Percentiles rank a stretch among this genome's conserved stretches.
Evolutionary conservation across 2,888 invertebrate species (phyloP).

Genomic region (Callyntrura sp.): DNA sequence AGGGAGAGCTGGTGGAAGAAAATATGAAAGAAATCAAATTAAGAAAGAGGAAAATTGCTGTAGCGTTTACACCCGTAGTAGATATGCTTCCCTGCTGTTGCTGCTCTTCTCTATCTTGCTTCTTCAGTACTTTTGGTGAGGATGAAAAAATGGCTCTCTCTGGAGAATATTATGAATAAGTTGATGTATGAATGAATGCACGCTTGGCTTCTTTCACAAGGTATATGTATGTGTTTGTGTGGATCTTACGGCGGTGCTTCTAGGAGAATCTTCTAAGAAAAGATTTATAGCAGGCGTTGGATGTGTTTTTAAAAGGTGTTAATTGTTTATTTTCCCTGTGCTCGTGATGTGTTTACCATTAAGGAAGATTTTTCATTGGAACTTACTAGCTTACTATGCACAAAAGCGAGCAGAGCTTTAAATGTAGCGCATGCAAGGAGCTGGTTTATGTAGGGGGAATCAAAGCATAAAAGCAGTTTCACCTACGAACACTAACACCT

Average conservation of each 20-base stretch:
- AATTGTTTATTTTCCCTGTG: constrained; percentile 72
- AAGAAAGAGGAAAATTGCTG: constrained; percentile 10
- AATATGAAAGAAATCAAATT: constrained; percentile 38
- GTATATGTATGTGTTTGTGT: background rate
- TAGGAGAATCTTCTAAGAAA: background rate
- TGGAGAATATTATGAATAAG: constrained; percentile 45
- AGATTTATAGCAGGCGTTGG: constrained; percentile 57
- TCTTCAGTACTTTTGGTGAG: too few species aligned
- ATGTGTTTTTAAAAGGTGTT: constrained; percentile 74
- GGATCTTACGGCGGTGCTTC: too few species aligned
- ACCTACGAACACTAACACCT: too few species aligned
- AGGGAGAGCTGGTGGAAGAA: background rate
- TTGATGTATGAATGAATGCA: background rate
- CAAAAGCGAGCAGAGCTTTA: background rate
- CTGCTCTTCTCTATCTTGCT: background rate
- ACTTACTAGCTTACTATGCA: too few species aligned
- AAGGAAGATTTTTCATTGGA: constrained; percentile 18
- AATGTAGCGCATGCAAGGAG: background rate
- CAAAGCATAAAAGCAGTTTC: background rate
- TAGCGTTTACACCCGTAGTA: too few species aligned
- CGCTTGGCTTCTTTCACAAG: background rate
- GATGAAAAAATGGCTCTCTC: background rate
- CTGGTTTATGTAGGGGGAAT: background rate
- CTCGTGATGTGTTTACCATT: constrained; percentile 58
- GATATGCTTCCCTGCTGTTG: constrained; percentile 10